Conservation (phyloP, 2,797 vertebrate genomes). For the Acipenser oxyrinchus region DNA sequence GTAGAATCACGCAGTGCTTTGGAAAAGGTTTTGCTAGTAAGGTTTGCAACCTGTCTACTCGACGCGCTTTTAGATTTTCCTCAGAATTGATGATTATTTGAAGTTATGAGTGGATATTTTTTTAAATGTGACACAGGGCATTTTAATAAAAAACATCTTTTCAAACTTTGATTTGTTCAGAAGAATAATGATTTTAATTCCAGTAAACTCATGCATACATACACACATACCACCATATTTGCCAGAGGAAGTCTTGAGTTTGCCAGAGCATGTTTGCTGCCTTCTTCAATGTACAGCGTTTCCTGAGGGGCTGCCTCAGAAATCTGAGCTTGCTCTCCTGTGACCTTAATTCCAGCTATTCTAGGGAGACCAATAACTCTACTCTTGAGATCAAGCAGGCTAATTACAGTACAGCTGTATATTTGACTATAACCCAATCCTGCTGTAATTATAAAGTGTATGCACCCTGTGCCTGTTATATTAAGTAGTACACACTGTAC, state of each 20-base stretch:
- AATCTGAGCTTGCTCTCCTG: constrained; percentile 19
- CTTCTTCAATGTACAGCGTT: constrained; percentile 7
- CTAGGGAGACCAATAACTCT: constrained; percentile 24
- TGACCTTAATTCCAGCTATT: constrained; percentile 28
- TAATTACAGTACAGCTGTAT: neutral
- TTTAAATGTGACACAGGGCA: too few relatives aligned
- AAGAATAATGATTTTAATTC: too few relatives aligned
- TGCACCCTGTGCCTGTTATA: neutral
- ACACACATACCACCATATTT: constrained; percentile 9
- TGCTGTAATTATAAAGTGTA: constrained; percentile 22
- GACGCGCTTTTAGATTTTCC: too few relatives aligned
- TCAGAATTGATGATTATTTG: too few relatives aligned
- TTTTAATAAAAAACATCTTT: too few relatives aligned
- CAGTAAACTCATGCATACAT: constrained; percentile 11
- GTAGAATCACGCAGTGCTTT: too few relatives aligned
- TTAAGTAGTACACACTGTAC: too few relatives aligned
- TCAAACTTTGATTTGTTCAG: too few relatives aligned
- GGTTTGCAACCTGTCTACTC: too few relatives aligned
- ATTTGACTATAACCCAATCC: constrained; percentile 23
- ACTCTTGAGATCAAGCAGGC: constrained; percentile 18
- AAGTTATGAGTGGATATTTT: too few relatives aligned
- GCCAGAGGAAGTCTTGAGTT: constrained; percentile 20
- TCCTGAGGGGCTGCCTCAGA: constrained; percentile 6
- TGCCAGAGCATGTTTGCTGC: constrained; percentile 16
- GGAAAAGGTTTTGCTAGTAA: too few relatives aligned